phyloP scores from a whole-genome alignment of 2,113 vertebrate species.

The Emydocephalus ijimae region DNA sequence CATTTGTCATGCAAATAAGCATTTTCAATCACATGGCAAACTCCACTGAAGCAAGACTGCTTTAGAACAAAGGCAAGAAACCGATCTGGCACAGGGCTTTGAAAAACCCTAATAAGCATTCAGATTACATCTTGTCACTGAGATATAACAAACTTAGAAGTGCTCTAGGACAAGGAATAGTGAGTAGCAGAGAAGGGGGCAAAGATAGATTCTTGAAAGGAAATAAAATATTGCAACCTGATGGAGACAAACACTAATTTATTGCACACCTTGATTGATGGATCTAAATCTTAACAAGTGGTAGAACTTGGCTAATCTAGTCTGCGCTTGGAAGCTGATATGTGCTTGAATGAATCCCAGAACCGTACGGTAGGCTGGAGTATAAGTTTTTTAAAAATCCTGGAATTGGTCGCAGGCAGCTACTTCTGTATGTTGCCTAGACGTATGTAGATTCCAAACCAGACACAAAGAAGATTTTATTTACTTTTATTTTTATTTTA shows the following conservation, averaged over 20 bases:
- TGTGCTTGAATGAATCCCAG: neutral
- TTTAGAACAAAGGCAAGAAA: neutral
- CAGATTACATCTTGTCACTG: neutral
- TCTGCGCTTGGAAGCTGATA: neutral
- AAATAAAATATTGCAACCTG: neutral
- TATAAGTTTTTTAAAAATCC: neutral
- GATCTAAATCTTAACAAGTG: neutral
- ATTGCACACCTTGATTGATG: neutral
- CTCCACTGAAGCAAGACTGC: neutral
- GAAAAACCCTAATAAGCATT: neutral
- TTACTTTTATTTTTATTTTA: neutral
- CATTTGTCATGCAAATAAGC: neutral
- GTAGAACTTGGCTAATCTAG: neutral
- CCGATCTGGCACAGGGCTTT: neutral
- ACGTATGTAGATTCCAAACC: neutral
- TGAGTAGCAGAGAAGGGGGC: neutral
- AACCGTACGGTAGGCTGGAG: neutral
- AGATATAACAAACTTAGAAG: neutral
- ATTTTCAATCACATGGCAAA: neutral
- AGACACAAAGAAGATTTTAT: neutral
- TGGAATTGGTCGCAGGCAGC: neutral
- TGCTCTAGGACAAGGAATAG: neutral
- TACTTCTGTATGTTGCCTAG: neutral
- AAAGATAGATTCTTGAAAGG: neutral
- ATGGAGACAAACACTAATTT: neutral